phyloP scores from a whole-genome alignment of 2,797 vertebrate species.

The Leptodactylus fallax region DNA sequence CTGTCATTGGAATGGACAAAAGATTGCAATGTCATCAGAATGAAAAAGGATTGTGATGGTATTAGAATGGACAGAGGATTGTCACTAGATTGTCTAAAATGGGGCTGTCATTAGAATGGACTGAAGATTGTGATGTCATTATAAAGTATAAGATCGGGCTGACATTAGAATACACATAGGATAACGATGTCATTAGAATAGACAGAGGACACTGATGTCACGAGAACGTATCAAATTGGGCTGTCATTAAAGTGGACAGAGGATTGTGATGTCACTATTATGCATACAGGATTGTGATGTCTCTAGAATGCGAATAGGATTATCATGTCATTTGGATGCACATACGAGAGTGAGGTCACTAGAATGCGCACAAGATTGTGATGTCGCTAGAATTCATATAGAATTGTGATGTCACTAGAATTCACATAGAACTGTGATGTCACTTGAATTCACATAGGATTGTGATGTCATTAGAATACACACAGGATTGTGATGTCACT shows the following conservation, averaged over 20 bases:
- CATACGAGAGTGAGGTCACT: not conserved
- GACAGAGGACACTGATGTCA: not conserved
- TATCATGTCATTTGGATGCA: not conserved
- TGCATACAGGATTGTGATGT: not conserved
- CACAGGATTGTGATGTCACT: not conserved
- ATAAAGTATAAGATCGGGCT: not conserved
- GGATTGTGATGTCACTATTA: not conserved
- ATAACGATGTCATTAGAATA: not conserved
- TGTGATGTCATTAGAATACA: not conserved
- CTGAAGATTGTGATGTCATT: not conserved
- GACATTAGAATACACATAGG: not conserved
- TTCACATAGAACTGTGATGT: not conserved
- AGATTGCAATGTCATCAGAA: not conserved
- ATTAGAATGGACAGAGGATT: not conserved
- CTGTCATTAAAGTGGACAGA: not conserved
- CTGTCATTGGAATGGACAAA: not conserved
- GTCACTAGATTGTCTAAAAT: not conserved
- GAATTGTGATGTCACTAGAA: not conserved
- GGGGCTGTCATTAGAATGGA: not conserved
- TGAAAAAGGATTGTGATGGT: not conserved
- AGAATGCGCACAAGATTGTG: not conserved
- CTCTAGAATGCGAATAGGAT: no score
- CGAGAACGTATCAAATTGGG: not conserved
- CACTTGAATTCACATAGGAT: not conserved
- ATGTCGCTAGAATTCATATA: not conserved